These are phyloP conservation scores for Pollenia angustigena DNA, from an alignment of 2,888 invertebrate species.

Conservation along the genomic window DNA sequence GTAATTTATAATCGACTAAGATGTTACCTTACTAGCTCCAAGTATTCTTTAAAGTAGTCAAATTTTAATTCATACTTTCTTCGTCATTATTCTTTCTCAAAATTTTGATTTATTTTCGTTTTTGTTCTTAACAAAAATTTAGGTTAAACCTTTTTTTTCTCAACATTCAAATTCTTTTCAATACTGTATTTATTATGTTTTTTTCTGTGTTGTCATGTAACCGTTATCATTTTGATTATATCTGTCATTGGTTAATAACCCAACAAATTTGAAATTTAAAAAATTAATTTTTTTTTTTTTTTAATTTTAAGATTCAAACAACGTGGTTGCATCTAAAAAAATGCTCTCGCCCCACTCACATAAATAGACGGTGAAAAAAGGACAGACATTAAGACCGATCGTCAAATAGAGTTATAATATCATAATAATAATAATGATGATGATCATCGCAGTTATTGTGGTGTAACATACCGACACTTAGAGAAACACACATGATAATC, in stretches of 20 bases:
- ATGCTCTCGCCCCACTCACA: not conserved
- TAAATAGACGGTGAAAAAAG: not conserved
- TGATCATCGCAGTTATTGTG: conserved; percentile 19
- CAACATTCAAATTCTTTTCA: not conserved
- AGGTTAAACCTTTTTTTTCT: conserved; percentile 36
- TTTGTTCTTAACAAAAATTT: conserved; percentile 37
- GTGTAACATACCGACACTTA: conserved; percentile 46
- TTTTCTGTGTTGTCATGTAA: conserved; percentile 52
- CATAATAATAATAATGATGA: not conserved
- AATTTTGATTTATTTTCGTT: conserved; percentile 17
- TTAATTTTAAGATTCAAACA: conserved; percentile 53
- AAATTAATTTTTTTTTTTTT: not conserved
- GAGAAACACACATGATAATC: conserved; percentile 7
- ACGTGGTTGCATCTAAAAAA: conserved; percentile 11
- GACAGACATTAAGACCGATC: conserved; percentile 2
- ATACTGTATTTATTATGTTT: conserved; percentile 4
- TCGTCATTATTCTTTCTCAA: not conserved
- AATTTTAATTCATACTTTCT: not conserved
- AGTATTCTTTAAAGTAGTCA: not conserved
- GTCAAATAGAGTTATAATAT: conserved; percentile 31
- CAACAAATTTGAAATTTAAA: conserved; percentile 51
- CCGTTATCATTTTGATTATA: conserved; percentile 72
- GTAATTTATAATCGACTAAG: too few relatives aligned
- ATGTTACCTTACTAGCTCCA: too few relatives aligned
- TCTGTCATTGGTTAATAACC: conserved; percentile 70